These are phyloP conservation scores for Xiphophorus couchianus DNA, from an alignment of 2,113 vertebrate species.

Conservation along the genomic window DNA sequence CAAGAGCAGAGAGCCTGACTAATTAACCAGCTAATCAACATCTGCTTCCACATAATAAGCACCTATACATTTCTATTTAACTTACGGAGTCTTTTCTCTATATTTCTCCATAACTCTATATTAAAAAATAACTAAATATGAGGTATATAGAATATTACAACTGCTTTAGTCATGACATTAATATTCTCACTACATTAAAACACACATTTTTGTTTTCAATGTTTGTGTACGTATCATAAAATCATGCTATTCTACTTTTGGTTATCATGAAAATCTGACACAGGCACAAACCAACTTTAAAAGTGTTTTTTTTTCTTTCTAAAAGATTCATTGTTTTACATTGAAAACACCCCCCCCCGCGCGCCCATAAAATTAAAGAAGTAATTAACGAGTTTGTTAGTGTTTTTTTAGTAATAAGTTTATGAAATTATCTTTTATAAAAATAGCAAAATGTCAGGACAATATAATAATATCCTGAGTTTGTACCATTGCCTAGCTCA, in stretches of 20 bases:
- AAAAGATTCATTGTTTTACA: not conserved
- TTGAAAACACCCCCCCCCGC: no score
- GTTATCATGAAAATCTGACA: not conserved
- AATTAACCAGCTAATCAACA: not conserved
- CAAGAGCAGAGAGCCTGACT: not conserved
- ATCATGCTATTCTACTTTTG: not conserved
- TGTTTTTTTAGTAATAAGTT: not conserved
- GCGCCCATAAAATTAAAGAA: not conserved
- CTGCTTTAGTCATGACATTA: not conserved
- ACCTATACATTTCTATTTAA: not conserved
- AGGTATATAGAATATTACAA: not conserved
- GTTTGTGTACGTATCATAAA: not conserved
- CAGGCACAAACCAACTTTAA: not conserved
- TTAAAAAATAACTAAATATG: not conserved
- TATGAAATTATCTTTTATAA: not conserved
- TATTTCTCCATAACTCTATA: not conserved
- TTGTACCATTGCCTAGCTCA: not conserved
- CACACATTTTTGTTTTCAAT: not conserved
- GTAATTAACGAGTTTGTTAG: not conserved
- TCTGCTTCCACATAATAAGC: not conserved
- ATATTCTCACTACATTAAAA: not conserved
- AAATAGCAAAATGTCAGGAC: not conserved
- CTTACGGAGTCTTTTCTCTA: no score
- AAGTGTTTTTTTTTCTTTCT: not conserved
- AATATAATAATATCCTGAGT: not conserved